Conservation (phyloP, 2,888 invertebrate species). For the Drosophila limbata region DNA sequence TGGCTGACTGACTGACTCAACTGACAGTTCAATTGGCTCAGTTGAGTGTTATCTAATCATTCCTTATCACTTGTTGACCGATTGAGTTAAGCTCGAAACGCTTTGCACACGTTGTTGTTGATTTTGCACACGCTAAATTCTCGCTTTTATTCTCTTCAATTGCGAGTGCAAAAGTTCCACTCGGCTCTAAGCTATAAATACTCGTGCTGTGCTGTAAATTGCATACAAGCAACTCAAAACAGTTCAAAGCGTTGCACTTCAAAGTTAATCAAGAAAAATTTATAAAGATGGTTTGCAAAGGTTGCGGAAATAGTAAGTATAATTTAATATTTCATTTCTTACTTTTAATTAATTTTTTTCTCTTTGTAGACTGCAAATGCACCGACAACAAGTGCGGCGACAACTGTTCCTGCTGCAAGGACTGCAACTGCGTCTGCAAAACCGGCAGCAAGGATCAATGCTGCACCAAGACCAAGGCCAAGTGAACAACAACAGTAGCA, state of each 20-base stretch:
- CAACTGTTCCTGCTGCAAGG: conserved; percentile 69
- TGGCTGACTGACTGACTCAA: not conserved
- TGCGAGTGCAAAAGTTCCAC: conserved; percentile 52
- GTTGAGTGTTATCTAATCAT: conserved; percentile 26
- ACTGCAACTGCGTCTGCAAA: conserved; percentile 75
- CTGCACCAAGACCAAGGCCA: conserved; percentile 57
- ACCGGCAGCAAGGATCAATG: conserved; percentile 72
- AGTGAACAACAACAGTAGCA: conserved; percentile 6
- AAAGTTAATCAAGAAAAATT: conserved; percentile 8
- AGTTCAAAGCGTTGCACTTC: conserved; percentile 6
- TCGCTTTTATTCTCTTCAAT: not conserved
- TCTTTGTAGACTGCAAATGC: conserved; percentile 68
- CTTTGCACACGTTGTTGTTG: conserved; percentile 59
- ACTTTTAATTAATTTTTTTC: not conserved
- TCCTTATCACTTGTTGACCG: conserved; percentile 32
- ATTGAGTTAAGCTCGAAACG: conserved; percentile 19
- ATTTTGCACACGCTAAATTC: conserved; percentile 66
- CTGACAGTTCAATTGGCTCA: conserved; percentile 21
- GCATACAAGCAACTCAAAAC: conserved; percentile 11
- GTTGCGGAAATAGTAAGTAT: conserved; percentile 68
- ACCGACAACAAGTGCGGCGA: conserved; percentile 67
- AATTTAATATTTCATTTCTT: not conserved
- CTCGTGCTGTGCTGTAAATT: conserved; percentile 1
- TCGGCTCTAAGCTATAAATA: conserved; percentile 55
- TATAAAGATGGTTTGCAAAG: conserved; percentile 73